Evolutionary conservation across 2,888 invertebrate species (phyloP), one percentile per base, ranked within the genome.

Genomic region (Meiosimyza platycephala): DNA sequence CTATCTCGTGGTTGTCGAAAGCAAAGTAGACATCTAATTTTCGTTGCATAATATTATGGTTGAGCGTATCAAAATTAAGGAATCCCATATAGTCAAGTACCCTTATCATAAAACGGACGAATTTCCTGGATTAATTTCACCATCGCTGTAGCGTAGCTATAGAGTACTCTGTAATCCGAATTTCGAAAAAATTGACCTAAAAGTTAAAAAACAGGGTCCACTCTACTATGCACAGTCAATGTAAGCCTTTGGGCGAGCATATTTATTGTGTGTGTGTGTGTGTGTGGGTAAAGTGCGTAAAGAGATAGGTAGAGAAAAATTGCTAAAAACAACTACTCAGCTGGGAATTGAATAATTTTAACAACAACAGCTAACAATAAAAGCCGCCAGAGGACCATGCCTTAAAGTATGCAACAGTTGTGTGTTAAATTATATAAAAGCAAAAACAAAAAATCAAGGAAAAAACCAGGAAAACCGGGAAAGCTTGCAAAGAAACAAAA

Each of bases 361-460:
- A 57, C 22, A 57, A 28, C 57, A 57, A 28, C 28, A 57, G 18
- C 55, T 11, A 55, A 40, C 40, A 40, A 2, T 40, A 40, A 40
- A 40, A 9, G 9, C 40, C 6, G 40, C 40, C 40, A 6, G 40
- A 40, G 40, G 40, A 40, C 40, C 57, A 57, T 57, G 57, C 57
- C n/a, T 57, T 28, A 57, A 57, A 28, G 57, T 28, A 57, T 57
- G 22, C 57, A 57, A 57, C 57, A 57, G 55, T 28, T 57, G 57
- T 11, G 28, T 57, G 57, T 57, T 12, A 28, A 28, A 28, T 11
- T 22, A 28, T 18, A 7, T 28, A 18, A 28, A 28, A 13, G 2
- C 0, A n/a, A 57, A 57, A 57, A 57, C 18, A 57, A 57, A 12
- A 22, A 28, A 28, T 0, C 2, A 28, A 4, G 4, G 3, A 28